Evolutionary conservation across 53 echinoderm and acorn worm genomes (phyloP).

Genomic region (Paracentrotus lividus): DNA sequence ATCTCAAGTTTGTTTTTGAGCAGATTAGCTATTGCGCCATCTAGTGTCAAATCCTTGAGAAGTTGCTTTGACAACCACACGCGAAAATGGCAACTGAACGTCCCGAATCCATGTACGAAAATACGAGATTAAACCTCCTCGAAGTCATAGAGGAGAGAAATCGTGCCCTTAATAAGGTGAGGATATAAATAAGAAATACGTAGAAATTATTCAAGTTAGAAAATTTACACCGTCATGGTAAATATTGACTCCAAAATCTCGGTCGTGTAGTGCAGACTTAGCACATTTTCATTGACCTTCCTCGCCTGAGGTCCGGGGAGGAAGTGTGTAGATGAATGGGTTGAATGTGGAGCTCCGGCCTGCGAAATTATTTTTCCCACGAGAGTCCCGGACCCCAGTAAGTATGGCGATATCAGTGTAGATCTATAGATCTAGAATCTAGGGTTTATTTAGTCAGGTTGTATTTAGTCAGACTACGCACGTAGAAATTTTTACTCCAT

Average conservation of each 20-base stretch:
- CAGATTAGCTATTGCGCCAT: constrained; percentile 2
- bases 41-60: neutral
- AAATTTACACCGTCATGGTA: neutral
- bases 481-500: too few species aligned
- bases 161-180: constrained; percentile 95
- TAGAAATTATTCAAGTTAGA: neutral
- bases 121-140: constrained; percentile 88
- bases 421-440: too few species aligned
- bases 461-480: too few species aligned
- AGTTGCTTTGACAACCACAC: constrained; percentile 70
- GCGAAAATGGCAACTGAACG: constrained; percentile 66
- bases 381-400: too few species aligned
- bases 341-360: too few species aligned
- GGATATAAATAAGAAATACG: neutral
- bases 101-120: constrained; percentile 92
- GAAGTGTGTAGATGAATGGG: neutral
- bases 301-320: neutral
- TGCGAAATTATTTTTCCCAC: too few species aligned
- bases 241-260: neutral
- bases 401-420: too few species aligned
- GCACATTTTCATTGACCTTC: neutral
- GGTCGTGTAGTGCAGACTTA: too few species aligned
- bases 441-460: too few species aligned
- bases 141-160: constrained; percentile 98
- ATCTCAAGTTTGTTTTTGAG: neutral